Evolutionary conservation across 1,140 invertebrate species (phyloP), one percentile per base, ranked within the genome.

Genomic region (Phthorimaea operculella): DNA sequence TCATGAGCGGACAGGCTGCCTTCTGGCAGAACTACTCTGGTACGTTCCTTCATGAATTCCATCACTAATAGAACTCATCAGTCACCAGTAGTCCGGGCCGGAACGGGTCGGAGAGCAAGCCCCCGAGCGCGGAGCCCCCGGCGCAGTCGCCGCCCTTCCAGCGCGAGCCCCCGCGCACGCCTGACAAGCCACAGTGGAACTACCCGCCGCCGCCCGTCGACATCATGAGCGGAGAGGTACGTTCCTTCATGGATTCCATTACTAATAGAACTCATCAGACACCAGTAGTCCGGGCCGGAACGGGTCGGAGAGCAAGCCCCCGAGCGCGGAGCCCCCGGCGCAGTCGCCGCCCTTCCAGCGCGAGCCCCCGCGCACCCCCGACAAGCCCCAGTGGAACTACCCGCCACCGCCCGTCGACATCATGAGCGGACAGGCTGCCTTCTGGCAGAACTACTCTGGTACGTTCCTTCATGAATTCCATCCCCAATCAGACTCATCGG

Each of bases 11-110:
- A 54, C 91, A 92, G 1, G 92, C 92, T 16, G 91, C 91, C 33
- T 95, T 95, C 80, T 95, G 93, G 93, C 93, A 94, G 80, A 95
- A 94, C 78, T 94, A 95, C 83, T 94, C 93, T 76, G 93, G 93
- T 95, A 72, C 1, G 36, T 39, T 5, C 10, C 36, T 39, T 6
- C 21, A 28, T 28, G n/a, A n/a, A n/a, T n/a, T n/a, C n/a, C n/a
- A n/a, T n/a, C n/a, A n/a, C n/a, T n/a, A n/a, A n/a, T n/a, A n/a
- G n/a, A n/a, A n/a, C n/a, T n/a, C n/a, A n/a, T n/a, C n/a, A n/a
- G n/a, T n/a, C n/a, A n/a, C n/a, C n/a, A n/a, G n/a, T n/a, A n/a
- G n/a, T n/a, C n/a, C n/a, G n/a, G n/a, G n/a, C n/a, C n/a, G n/a
- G n/a, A n/a, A n/a, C n/a, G n/a, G 80, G 33, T 73, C 78, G 59